Conservation (phyloP, 2,888 invertebrate genomes). For the Brachyptera risi region DNA sequence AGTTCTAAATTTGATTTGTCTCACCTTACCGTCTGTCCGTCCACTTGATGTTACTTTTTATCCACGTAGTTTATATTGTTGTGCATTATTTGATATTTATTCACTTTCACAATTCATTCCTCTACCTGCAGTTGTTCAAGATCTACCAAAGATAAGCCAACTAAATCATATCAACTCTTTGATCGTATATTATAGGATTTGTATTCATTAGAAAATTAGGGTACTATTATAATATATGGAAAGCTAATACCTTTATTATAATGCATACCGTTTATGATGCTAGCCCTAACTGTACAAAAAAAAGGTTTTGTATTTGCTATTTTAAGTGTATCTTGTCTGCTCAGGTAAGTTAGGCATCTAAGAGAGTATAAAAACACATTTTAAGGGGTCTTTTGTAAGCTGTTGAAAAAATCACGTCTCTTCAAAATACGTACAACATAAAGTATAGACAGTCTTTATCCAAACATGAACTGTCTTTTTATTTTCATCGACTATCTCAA, state of each 20-base stretch:
- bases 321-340: not conserved
- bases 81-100: no score
- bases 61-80: no score
- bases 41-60: no score
- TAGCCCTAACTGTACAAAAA: not conserved
- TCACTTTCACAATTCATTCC: no score
- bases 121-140: constrained; percentile 1
- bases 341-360: constrained; percentile 9
- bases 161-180: not conserved
- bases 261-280: not conserved
- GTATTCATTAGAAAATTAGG: constrained; percentile 11
- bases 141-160: constrained; percentile 4
- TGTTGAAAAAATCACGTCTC: not conserved
- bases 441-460: constrained; percentile 11
- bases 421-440: not conserved
- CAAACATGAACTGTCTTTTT: no score
- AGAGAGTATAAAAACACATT: constrained; percentile 1
- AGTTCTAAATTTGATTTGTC: no score
- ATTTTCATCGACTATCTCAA: no score
- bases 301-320: not conserved
- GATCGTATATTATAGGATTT: not conserved
- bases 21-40: no score
- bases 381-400: constrained; percentile 8
- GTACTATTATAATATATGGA: no score
- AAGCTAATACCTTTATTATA: constrained; percentile 5